A percentile compares a stretch with the other conserved stretches of the same genome.
phyloP scores from a whole-genome alignment of 2,797 vertebrate species.

The Apodemus agrarius region DNA sequence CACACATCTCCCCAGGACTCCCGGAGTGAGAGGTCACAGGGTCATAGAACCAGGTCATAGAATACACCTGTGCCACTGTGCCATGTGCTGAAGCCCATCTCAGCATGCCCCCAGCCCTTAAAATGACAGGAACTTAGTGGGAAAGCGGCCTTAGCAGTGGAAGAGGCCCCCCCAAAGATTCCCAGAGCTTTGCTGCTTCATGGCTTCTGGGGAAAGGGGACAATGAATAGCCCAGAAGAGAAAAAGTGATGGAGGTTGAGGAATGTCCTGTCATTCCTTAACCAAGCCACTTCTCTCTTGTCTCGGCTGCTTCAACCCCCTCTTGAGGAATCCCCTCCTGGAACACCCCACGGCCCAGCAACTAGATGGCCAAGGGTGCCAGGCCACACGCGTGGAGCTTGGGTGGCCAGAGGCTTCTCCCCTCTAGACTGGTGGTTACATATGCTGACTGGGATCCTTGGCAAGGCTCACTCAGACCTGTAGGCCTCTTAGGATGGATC shows the following conservation, averaged over 20 bases:
- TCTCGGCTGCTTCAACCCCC: not conserved
- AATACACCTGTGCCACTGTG: accelerated
- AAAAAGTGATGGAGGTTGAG: not conserved
- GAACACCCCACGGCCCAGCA: not conserved
- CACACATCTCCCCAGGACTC: not conserved
- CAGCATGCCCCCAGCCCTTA: not conserved
- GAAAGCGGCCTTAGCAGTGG: not conserved
- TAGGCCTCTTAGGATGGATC: not conserved
- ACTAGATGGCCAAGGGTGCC: not conserved
- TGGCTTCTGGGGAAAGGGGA: not conserved
- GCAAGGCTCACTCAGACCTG: not conserved
- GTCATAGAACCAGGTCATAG: not conserved
- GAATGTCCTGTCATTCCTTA: accelerated
- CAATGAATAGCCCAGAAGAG: not conserved
- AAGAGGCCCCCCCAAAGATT: not conserved
- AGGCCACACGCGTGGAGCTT: not conserved
- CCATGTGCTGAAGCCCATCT: accelerated
- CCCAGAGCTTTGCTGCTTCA: not conserved
- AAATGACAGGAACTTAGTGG: not conserved
- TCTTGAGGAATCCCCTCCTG: not conserved
- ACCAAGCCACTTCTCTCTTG: not conserved
- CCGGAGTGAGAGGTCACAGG: accelerated
- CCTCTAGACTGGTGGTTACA: not conserved
- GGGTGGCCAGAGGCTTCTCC: not conserved
- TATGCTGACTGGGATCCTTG: not conserved